Evolutionary conservation across 2,113 vertebrate genomes (phyloP), one percentile per base, ranked within the genome.

Genomic region (Oreochromis niloticus): DNA sequence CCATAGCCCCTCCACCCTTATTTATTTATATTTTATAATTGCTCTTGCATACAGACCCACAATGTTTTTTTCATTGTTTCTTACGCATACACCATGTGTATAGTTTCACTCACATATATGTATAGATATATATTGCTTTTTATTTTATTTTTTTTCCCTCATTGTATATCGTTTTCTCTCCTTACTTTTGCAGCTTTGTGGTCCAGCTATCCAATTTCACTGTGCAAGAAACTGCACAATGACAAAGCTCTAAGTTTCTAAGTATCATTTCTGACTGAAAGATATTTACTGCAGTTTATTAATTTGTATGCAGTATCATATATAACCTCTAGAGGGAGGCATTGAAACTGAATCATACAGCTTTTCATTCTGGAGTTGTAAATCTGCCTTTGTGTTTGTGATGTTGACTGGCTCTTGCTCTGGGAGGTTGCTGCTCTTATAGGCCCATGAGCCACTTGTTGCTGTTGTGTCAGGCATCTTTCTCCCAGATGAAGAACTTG

Each of bases 241-340:
- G 54, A 55, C 54, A 55, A 55, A 24, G 54, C 54, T 12, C n/a
- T 1, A 22, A 12, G 54, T 22, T n/a, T 55, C 2, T 55, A 24
- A 55, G 32, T 63, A n/a, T 63, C 9, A 7, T 36, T 63, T 68
- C 14, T 52, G 41, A 50, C 7, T n/a, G 8, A 32, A 82, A 48
- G 13, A 34, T 41, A 32, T 22, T 24, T 48, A 36, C 8, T 36
- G 30, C 19, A 41, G 27, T 50, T 14, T 11, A 6, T 63, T 61
- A 41, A 17, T 46, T 7, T n/a, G 17, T 54, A 19, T 86, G 54
- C 43, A 54, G 36, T 48, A 1, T 24, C 11, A 16, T 14, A 13
- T 39, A n/a, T 41, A 11, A 27, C 85, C 85, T 3, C 73, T 17
- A 88, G 88, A 87, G 83, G 85, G 93, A 82, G 89, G 82, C 48